Conservation (phyloP, 2,113 vertebrate species). For the Atherinomorus stipes region DNA sequence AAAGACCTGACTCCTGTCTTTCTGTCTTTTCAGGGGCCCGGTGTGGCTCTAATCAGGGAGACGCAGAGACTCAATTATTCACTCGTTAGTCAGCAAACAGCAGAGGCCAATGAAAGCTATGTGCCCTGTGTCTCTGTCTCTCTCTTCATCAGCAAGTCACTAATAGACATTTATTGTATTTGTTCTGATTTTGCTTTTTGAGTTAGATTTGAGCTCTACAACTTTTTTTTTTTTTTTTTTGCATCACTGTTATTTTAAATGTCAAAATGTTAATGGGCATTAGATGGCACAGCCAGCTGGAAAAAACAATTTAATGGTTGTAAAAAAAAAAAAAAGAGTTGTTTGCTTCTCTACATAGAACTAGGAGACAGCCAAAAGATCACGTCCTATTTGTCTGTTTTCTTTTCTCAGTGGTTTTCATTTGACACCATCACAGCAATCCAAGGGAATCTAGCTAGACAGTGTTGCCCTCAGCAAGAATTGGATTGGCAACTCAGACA, state of each 20-base stretch:
- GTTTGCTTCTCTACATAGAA: conserved; percentile 6
- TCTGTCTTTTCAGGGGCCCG: conserved; percentile 74
- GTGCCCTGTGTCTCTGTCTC: conserved; percentile 25
- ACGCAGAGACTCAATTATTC: conserved; percentile 71
- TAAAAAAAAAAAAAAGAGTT: neutral
- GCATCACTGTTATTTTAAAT: conserved; percentile 22
- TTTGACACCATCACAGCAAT: conserved; percentile 55
- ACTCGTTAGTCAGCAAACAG: conserved; percentile 75
- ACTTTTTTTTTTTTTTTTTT: too few species aligned
- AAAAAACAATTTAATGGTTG: conserved; percentile 5
- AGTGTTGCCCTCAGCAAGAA: conserved; percentile 58
- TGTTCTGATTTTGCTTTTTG: conserved; percentile 21
- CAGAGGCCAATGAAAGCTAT: conserved; percentile 51
- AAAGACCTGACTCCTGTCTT: conserved; percentile 82
- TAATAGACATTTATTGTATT: conserved; percentile 20
- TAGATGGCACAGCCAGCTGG: conserved; percentile 3
- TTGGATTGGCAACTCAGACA: conserved; percentile 60
- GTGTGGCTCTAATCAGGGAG: conserved; percentile 72
- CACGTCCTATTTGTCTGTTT: conserved; percentile 34
- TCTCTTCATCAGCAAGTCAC: conserved; percentile 37
- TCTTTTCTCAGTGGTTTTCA: conserved; percentile 26
- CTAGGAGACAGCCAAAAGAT: conserved; percentile 24
- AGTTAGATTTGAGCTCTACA: neutral
- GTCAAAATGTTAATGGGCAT: conserved; percentile 23
- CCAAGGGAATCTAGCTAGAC: conserved; percentile 55